phyloP scores from a whole-genome alignment of 92 coral and sea anemone genomes.

The Zoanthus solanderi region DNA sequence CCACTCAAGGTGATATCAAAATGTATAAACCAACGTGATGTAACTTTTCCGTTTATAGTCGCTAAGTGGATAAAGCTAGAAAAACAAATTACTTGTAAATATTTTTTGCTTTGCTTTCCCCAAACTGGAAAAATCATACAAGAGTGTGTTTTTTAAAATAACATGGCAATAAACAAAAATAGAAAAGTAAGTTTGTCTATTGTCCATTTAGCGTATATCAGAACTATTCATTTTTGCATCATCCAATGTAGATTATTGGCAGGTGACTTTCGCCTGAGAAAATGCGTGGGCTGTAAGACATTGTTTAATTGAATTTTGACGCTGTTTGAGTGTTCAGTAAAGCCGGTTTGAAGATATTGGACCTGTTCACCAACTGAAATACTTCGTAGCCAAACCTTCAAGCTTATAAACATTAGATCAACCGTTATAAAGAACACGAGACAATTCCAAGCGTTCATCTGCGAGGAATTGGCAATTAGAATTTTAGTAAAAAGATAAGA shows the following conservation, averaged over 20 bases:
- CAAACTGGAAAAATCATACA: neutral
- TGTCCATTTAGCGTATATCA: neutral
- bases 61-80: neutral
- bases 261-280: neutral
- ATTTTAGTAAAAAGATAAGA: neutral
- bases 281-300: conserved; percentile 23
- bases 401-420: too few relatives aligned
- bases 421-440: neutral
- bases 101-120: neutral
- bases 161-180: neutral
- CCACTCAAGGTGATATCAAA: neutral
- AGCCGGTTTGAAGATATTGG: conserved; percentile 33
- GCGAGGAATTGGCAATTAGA: neutral
- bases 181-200: neutral
- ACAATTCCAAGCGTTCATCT: neutral
- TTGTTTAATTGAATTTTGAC: neutral
- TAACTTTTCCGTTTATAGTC: neutral
- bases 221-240: neutral
- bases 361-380: neutral
- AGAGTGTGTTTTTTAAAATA: neutral
- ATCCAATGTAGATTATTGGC: neutral
- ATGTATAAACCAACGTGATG: neutral
- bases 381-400: neutral
- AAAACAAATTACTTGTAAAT: neutral
- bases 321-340: neutral